phyloP scores from a whole-genome alignment of 2,888 invertebrate genomes.

The Amaurobius ferox region DNA sequence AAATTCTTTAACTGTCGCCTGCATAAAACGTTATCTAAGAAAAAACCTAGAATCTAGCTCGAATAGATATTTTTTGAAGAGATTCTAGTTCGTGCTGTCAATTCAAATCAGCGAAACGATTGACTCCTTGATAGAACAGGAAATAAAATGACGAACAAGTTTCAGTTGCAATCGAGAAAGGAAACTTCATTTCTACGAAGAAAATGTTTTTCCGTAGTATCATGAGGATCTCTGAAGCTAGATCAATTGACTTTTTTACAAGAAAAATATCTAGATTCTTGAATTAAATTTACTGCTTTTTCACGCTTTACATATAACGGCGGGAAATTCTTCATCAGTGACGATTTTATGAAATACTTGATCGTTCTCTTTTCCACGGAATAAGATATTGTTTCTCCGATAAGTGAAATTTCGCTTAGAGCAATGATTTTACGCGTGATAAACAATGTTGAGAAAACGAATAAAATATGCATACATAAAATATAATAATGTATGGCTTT shows the following conservation, averaged over 20 bases:
- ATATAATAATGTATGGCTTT: too few species aligned
- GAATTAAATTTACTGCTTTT: slow-evolving; percentile 63
- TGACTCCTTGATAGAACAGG: slow-evolving; percentile 66
- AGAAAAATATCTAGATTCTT: not conserved
- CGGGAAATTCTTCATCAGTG: slow-evolving; percentile 40
- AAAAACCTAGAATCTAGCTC: slow-evolving; percentile 13
- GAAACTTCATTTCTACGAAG: slow-evolving; percentile 61
- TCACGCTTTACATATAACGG: slow-evolving; percentile 50
- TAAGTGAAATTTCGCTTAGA: too few species aligned
- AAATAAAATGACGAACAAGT: slow-evolving; percentile 64
- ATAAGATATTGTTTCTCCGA: too few species aligned
- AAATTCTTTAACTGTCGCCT: slow-evolving; percentile 57
- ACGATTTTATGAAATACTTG: slow-evolving; percentile 30
- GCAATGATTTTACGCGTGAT: too few species aligned
- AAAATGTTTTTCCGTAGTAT: slow-evolving; percentile 31
- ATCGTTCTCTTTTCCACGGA: too few species aligned
- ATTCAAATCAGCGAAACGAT: slow-evolving; percentile 63
- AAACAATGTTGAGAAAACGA: too few species aligned
- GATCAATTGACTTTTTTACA: not conserved
- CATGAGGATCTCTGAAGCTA: not conserved
- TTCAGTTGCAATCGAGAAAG: slow-evolving; percentile 51
- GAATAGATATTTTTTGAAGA: slow-evolving; percentile 45
- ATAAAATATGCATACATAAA: too few species aligned
- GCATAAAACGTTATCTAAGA: slow-evolving; percentile 36
- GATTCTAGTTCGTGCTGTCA: slow-evolving; percentile 50